Evolutionary conservation across 1,140 invertebrate species (phyloP).

Genomic region (Anthonomus grandis): DNA sequence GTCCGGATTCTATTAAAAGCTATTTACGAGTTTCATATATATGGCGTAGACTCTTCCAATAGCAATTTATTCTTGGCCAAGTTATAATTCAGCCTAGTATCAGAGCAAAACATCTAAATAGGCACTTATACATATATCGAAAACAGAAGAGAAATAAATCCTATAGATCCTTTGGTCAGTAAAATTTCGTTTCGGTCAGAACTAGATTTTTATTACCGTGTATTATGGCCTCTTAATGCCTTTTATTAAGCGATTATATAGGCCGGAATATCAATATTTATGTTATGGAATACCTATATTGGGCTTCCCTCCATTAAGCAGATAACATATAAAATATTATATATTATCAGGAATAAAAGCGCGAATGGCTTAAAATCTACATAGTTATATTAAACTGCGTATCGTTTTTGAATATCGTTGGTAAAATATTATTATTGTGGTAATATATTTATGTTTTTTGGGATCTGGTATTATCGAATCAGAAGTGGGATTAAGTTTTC

Average conservation of each 20-base stretch:
- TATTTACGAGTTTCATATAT: no score
- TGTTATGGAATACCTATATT: slow-evolving; percentile 15
- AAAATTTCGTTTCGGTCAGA: slow-evolving; percentile 20
- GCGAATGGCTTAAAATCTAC: no score
- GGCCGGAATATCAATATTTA: slow-evolving; percentile 16
- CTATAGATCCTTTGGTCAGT: slow-evolving; percentile 12
- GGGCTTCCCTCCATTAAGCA: background rate
- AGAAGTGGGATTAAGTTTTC: no score
- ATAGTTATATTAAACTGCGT: no score
- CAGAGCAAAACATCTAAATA: slow-evolving; percentile 13
- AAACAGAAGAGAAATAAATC: slow-evolving; percentile 10
- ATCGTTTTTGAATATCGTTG: no score
- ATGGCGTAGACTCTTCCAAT: no score
- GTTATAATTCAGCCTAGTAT: slow-evolving; percentile 7
- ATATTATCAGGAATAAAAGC: slow-evolving; percentile 10
- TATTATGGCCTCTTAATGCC: slow-evolving; percentile 22
- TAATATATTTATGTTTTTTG: no score
- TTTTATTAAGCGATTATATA: slow-evolving; percentile 24
- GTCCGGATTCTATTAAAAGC: no score
- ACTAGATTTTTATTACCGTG: slow-evolving; percentile 15
- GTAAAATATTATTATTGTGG: no score
- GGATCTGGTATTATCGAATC: no score
- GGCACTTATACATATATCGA: slow-evolving; percentile 13
- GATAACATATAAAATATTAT: slow-evolving; percentile 21
- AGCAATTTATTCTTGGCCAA: no score